A percentile compares a stretch with the other conserved stretches of the same genome.
phyloP scores from a whole-genome alignment of 1,140 invertebrate species.

The Neoseiulus cucumeris region DNA sequence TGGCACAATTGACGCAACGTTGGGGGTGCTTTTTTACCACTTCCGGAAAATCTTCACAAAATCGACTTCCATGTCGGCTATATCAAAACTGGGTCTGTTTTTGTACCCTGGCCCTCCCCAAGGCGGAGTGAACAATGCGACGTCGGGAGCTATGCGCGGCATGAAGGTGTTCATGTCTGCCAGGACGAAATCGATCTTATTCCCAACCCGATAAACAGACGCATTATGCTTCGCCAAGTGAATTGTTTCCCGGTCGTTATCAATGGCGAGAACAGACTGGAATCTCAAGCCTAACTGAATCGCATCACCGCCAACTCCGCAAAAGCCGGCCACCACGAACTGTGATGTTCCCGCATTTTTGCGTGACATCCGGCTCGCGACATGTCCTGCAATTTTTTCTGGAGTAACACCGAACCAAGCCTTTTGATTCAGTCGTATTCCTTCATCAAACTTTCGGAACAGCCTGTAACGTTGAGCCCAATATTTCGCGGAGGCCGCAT shows the following conservation, averaged over 20 bases:
- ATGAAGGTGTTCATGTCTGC: constrained; percentile 55
- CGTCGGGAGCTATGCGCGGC: too few species aligned
- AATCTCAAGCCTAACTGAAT: constrained; percentile 88
- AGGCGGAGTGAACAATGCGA: constrained; percentile 82
- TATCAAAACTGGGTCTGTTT: constrained; percentile 41
- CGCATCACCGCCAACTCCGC: constrained; percentile 88
- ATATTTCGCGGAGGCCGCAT: constrained; percentile 53
- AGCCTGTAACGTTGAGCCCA: constrained; percentile 63
- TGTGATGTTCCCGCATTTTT: constrained; percentile 35
- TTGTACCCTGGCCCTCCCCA: constrained; percentile 78
- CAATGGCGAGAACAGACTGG: constrained; percentile 68
- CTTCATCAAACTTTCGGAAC: constrained; percentile 70
- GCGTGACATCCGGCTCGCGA: constrained; percentile 49
- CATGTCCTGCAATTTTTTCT: constrained; percentile 73
- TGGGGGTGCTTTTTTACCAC: constrained; percentile 38
- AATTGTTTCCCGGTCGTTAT: constrained; percentile 75
- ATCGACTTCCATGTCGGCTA: constrained; percentile 42
- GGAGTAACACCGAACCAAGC: constrained; percentile 98
- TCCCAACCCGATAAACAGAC: constrained; percentile 61
- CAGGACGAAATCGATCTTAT: constrained; percentile 78
- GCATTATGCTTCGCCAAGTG: constrained; percentile 71
- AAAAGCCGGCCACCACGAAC: constrained; percentile 82
- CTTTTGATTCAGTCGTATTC: constrained; percentile 66
- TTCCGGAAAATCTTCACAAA: constrained; percentile 30
- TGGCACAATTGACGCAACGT: constrained; percentile 74